Base-by-base conservation (phyloP, 2,888 invertebrate genomes). In the Melikaiella ostensackeni region DNA sequence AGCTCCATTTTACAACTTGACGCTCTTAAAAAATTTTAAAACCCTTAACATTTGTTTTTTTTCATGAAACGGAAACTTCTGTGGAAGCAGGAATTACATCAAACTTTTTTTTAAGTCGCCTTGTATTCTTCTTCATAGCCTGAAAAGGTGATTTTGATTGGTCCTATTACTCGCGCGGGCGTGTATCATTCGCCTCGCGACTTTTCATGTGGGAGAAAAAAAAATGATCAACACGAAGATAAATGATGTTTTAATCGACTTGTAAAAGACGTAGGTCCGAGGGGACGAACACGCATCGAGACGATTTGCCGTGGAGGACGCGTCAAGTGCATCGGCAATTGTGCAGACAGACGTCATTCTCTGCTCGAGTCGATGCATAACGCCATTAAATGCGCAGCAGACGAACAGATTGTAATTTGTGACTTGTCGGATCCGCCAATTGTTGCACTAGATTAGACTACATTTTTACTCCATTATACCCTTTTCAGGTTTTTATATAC, bases 311-410 rank as follows among this genome's bases (percentile, higher is more conserved):
- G 76, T 77, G 75, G 81, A 83, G 83, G 83, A 84, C 83, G 77
- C 82, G 78, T 85, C 84, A 84, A 85, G 84, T 85, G 84, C 85
- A 86, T 83, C 81, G 80, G 82, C 86, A 85, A 86, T 87, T 85
- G 81, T 80, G 81, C 70, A 79, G 74, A 46, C 79, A 83, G 81
- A 84, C 86, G 83, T 84, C 85, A 86, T 62, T 78, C 75, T 55
- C 63, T 24, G 70, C 66, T 30, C n/a, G 19, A 57, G 64, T 70
- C 79, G 74, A 74, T 77, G 70, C 81, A 77, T 75, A 75, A 75
- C 77, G 77, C 82, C 79, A 83, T 70, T 81, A 82, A 84, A 82
- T 82, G 83, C 81, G 80, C 85, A 83, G 82, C 82, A 82, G 79
- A 76, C 77, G 57, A 77, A 75, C 77, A 83, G 81, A 86, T 85